Evolutionary conservation across 2,113 vertebrate species (phyloP).

Genomic region (Hirundichthys speculiger): DNA sequence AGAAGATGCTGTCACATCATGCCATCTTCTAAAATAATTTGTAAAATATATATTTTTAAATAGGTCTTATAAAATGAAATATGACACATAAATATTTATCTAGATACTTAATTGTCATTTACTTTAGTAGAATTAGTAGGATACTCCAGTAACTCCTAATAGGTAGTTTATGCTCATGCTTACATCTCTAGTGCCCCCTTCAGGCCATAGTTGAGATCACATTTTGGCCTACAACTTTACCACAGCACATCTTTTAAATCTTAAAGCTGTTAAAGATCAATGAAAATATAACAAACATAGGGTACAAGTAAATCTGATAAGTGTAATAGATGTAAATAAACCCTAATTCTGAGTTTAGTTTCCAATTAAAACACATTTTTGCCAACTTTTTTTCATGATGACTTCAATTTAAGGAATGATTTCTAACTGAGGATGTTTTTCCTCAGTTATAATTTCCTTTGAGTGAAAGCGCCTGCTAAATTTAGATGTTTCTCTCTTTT

Average conservation of each 20-base stretch:
- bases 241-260: background rate
- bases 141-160: background rate
- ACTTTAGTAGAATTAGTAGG: background rate
- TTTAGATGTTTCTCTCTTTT: no score
- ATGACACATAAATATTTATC: background rate
- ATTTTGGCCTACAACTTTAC: background rate
- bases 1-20: no score
- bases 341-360: no score
- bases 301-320: background rate
- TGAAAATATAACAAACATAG: background rate
- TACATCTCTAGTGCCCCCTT: conserved; percentile 46
- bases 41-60: conserved; percentile 6
- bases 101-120: background rate
- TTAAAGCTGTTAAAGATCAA: no score
- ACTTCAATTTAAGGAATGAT: no score
- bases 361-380: no score
- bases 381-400: no score
- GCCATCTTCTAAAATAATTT: no score
- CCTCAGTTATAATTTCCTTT: no score
- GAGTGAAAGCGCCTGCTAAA: no score
- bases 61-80: background rate
- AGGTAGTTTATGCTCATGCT: conserved; percentile 1
- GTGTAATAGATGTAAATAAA: no score
- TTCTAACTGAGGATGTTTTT: no score
- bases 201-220: conserved; percentile 33